phyloP scores from a whole-genome alignment of 2,113 vertebrate species.

The Sus scrofa region DNA sequence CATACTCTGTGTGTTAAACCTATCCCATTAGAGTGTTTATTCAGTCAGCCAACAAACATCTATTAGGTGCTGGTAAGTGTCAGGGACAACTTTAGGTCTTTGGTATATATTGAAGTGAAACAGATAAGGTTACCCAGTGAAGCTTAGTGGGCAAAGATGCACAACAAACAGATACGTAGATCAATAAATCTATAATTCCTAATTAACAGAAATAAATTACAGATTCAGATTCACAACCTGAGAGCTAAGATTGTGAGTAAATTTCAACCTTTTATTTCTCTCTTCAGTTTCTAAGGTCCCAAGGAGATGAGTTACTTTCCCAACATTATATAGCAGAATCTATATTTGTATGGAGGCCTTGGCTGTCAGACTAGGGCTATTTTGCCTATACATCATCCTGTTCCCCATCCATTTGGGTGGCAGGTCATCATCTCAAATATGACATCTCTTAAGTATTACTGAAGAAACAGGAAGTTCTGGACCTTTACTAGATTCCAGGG shows the following conservation, averaged over 20 bases:
- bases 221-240: neutral
- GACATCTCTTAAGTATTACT: neutral
- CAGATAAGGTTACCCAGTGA: neutral
- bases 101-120: neutral
- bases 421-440: neutral
- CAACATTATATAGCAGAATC: neutral
- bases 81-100: neutral
- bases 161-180: neutral
- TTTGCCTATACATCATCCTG: neutral
- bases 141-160: neutral
- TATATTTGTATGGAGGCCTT: neutral
- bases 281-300: neutral
- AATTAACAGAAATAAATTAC: neutral
- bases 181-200: neutral
- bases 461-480: neutral
- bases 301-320: neutral
- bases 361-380: neutral
- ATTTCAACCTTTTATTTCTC: slow-evolving; percentile 37
- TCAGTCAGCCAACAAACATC: neutral
- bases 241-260: neutral
- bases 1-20: slow-evolving; percentile 23
- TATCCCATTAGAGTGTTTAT: neutral
- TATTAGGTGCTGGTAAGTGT: neutral
- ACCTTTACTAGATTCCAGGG: neutral
- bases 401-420: neutral